These are phyloP conservation scores for Siniperca scherzeri DNA, from an alignment of 2,797 vertebrate genomes.

Conservation along the genomic window DNA sequence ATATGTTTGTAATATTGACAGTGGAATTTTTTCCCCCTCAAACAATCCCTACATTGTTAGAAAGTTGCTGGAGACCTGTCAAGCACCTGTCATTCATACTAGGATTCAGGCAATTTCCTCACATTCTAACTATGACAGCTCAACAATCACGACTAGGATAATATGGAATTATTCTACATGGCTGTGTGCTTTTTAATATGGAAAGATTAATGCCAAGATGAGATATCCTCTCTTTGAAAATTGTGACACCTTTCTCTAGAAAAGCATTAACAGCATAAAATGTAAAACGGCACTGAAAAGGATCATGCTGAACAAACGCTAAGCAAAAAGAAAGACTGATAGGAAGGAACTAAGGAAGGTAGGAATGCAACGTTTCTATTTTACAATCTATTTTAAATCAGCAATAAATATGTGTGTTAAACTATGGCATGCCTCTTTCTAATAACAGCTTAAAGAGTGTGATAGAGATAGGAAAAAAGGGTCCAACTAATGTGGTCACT, in stretches of 20 bases:
- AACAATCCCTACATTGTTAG: slow-evolving; percentile 40
- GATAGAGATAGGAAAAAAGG: slow-evolving; percentile 11
- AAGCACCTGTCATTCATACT: slow-evolving; percentile 49
- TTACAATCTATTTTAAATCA: neutral
- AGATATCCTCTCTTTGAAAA: slow-evolving; percentile 40
- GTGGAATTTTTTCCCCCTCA: neutral
- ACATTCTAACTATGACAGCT: slow-evolving; percentile 54
- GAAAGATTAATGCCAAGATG: slow-evolving; percentile 57
- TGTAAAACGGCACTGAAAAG: slow-evolving; percentile 21
- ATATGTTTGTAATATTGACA: slow-evolving; percentile 43
- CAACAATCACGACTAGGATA: slow-evolving; percentile 45
- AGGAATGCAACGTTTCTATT: neutral
- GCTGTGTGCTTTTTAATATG: slow-evolving; percentile 46
- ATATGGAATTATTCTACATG: slow-evolving; percentile 58
- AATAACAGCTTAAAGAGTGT: slow-evolving; percentile 7
- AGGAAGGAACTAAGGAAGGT: neutral
- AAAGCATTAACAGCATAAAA: slow-evolving; percentile 31
- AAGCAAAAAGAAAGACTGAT: slow-evolving; percentile 1
- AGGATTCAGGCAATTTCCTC: slow-evolving; percentile 51
- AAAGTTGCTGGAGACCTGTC: slow-evolving; percentile 65
- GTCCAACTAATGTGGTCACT: slow-evolving; percentile 1
- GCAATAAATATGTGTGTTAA: neutral
- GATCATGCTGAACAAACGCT: slow-evolving; percentile 16
- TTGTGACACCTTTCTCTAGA: slow-evolving; percentile 31
- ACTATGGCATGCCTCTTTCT: neutral